These are phyloP conservation scores for Babyrousa celebensis DNA, from an alignment of 2,797 vertebrate genomes.

Conservation along the genomic window DNA sequence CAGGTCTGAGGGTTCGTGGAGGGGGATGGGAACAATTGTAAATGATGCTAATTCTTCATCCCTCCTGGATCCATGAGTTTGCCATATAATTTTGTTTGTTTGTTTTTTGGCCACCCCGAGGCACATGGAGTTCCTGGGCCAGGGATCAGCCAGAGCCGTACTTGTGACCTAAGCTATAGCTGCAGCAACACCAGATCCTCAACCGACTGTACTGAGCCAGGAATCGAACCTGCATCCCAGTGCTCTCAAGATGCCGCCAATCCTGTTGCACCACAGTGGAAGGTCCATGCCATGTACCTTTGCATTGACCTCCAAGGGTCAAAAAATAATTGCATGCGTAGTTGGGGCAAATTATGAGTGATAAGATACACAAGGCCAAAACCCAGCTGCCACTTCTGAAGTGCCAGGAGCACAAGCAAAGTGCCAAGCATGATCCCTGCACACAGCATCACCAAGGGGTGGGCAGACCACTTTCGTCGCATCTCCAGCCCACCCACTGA, in stretches of 20 bases:
- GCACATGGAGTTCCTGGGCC: too few relatives aligned
- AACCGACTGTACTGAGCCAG: too few relatives aligned
- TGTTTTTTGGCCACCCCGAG: too few relatives aligned
- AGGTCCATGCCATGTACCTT: too few relatives aligned
- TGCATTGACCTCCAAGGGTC: neutral
- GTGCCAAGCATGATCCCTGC: neutral
- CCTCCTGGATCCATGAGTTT: neutral
- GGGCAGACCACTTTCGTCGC: neutral
- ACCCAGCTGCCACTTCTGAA: neutral
- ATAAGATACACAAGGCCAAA: neutral
- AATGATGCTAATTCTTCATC: neutral
- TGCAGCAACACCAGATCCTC: too few relatives aligned
- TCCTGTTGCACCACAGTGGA: too few relatives aligned
- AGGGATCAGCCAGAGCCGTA: too few relatives aligned
- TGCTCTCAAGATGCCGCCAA: too few relatives aligned
- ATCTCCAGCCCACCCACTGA: accelerated
- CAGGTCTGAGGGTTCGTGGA: neutral
- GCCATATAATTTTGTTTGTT: too few relatives aligned
- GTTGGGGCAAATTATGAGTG: neutral
- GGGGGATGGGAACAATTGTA: neutral
- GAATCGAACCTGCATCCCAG: too few relatives aligned
- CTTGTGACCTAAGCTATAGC: too few relatives aligned
- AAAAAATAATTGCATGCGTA: neutral
- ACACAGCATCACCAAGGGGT: neutral
- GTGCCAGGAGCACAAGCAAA: neutral